phyloP scores from a whole-genome alignment of 2,113 vertebrate genomes.

The Oryctolagus cuniculus region DNA sequence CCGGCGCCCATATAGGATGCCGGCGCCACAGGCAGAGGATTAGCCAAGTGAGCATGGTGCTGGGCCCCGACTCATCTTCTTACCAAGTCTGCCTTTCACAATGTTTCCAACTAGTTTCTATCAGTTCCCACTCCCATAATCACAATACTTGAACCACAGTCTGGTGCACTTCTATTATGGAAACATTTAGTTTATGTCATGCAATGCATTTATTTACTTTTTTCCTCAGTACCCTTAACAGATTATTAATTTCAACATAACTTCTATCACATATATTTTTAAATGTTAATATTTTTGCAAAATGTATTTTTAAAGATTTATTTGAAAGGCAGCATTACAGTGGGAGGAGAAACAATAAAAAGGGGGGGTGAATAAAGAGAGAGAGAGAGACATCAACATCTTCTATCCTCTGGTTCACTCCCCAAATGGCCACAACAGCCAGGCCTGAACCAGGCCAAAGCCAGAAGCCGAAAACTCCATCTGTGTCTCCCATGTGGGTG shows the following conservation, averaged over 20 bases:
- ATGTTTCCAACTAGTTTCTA: background rate
- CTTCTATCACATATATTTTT: background rate
- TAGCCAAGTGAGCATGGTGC: too few species aligned
- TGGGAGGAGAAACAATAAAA: too few species aligned
- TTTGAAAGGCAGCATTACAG: too few species aligned
- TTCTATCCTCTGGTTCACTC: too few species aligned
- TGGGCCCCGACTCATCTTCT: background rate
- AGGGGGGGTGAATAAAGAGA: too few species aligned
- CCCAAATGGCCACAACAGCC: too few species aligned
- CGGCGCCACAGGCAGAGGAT: too few species aligned
- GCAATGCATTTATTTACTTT: background rate
- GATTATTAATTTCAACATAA: background rate
- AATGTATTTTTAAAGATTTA: background rate
- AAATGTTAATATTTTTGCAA: background rate
- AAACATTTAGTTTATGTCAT: background rate
- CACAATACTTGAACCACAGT: background rate
- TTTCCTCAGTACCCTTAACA: background rate
- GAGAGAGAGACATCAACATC: too few species aligned
- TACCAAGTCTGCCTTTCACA: background rate
- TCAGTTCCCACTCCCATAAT: background rate
- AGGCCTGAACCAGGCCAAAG: too few species aligned
- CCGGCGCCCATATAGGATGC: too few species aligned
- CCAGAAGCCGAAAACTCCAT: too few species aligned
- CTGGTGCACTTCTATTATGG: background rate
- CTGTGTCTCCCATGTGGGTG: too few species aligned